Base-by-base conservation (phyloP, 2,797 vertebrate genomes). In the Ctenopoma kingsleyae region DNA sequence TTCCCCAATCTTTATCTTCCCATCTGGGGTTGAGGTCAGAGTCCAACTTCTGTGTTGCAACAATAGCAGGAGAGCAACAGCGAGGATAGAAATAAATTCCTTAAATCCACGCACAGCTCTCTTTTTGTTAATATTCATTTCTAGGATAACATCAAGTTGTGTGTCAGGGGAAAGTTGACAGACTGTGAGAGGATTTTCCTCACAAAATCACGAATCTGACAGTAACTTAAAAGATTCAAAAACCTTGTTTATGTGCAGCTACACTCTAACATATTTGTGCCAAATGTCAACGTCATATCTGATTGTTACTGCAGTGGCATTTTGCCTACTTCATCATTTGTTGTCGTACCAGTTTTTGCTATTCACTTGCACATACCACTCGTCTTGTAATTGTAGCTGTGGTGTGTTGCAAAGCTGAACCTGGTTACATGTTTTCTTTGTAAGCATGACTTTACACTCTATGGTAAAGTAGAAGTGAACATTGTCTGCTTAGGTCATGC, bases 261-360 rank as follows among this genome's bases (percentile, higher is more conserved):
- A 43, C 15, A 43, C 15, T 17, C 16, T 12, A 12, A 11, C 51
- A 49, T 1, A n/a, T 13, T 43, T 17, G 10, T 5, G 15, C 10
- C 27, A 36, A 27, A 43, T 20, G 17, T 9, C 10, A 41, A 8
- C 16, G 44, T 19, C 27, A 11, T 13, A 2, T 50, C 15, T 20
- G 10, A 20, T 6, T 22, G 12, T 27, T 5, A 23, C 35, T 7
- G n/a, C 19, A 17, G 12, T 43, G 16, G 13, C 13, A 3, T 50
- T 67, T 22, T 23, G 11, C 27, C 13, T 38, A n/a, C 43, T 25
- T 38, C 23, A 40, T 49, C 6, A 4, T 23, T 38, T 60, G 4
- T 32, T 0, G 44, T 46, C 12, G 6, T 19, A 23, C 20, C 12
- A 44, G 74, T 61, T 57, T 68, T 32, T 62, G 30, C 48, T 68